Conservation (phyloP, 2,797 vertebrate genomes). For the Apogon talboti region DNA sequence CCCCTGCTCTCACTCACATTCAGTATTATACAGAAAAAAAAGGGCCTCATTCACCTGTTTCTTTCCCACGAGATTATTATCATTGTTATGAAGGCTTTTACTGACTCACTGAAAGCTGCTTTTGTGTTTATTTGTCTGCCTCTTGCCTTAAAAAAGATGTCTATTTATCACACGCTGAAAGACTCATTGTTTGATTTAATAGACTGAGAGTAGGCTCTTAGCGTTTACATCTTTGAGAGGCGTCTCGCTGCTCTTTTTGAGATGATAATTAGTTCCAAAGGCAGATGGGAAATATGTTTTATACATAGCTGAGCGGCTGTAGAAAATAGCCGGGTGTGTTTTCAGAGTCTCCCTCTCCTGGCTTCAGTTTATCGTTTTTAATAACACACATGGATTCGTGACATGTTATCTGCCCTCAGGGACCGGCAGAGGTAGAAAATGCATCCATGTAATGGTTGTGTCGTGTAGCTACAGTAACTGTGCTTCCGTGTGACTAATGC, state of each 20-base stretch:
- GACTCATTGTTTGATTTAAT: conserved; percentile 23
- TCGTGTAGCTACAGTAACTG: too few species aligned
- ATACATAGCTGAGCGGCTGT: background rate
- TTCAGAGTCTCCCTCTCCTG: conserved; percentile 6
- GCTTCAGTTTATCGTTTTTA: conserved; percentile 19
- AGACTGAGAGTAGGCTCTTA: conserved; percentile 2
- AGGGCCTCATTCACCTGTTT: conserved; percentile 10
- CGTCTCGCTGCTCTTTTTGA: conserved; percentile 15
- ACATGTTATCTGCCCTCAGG: conserved; percentile 13
- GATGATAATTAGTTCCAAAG: conserved; percentile 1
- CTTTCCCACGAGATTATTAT: background rate
- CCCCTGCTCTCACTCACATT: background rate
- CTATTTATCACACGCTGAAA: conserved; percentile 13
- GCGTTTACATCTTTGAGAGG: conserved; percentile 7
- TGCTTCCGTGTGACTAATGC: conserved; percentile 12
- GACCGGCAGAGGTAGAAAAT: conserved; percentile 17
- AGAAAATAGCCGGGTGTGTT: conserved; percentile 3
- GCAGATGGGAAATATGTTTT: conserved; percentile 10
- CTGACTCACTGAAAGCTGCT: conserved; percentile 6
- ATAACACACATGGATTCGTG: conserved; percentile 10
- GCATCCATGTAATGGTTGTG: background rate
- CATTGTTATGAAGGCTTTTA: background rate
- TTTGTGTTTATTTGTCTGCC: conserved; percentile 4
- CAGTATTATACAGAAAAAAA: background rate
- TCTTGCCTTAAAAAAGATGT: conserved; percentile 7